A percentile compares a stretch with the other conserved stretches of the same genome.
Conservation (phyloP, 2,113 vertebrate genomes). For the Colinus virginianus region DNA sequence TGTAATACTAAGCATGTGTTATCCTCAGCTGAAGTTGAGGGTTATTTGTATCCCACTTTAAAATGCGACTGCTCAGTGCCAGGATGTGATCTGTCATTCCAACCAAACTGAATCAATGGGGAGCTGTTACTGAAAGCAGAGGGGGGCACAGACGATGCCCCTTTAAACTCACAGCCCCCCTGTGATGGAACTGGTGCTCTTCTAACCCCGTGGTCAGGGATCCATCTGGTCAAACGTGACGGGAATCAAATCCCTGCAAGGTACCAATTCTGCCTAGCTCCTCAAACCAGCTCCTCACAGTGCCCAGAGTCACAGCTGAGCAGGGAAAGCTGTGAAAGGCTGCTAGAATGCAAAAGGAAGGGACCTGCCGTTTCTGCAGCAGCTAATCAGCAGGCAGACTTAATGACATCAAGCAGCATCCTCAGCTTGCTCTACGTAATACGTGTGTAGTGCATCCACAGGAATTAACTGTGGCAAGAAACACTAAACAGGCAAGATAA, state of each 20-base stretch:
- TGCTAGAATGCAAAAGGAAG: rapidly evolving
- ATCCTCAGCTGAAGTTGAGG: not conserved
- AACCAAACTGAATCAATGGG: not conserved
- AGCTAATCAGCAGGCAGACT: not conserved
- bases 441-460: rapidly evolving
- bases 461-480: not conserved
- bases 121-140: not conserved
- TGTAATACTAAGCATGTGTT: not conserved
- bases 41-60: not conserved
- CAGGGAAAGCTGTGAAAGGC: rapidly evolving
- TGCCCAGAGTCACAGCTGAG: not conserved
- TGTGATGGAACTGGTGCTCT: not conserved
- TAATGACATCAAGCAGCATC: not conserved
- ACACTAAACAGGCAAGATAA: not conserved
- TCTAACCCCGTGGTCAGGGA: not conserved
- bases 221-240: rapidly evolving
- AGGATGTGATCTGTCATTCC: not conserved
- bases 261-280: not conserved
- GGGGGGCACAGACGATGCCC: rapidly evolving
- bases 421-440: rapidly evolving
- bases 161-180: not conserved
- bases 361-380: not conserved
- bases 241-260: not conserved
- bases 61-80: not conserved
- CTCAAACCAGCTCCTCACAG: not conserved